A percentile compares a stretch with the other conserved stretches of the same genome.
Evolutionary conservation across 2,888 invertebrate genomes (phyloP).

Genomic region (Drosophila histrio): DNA sequence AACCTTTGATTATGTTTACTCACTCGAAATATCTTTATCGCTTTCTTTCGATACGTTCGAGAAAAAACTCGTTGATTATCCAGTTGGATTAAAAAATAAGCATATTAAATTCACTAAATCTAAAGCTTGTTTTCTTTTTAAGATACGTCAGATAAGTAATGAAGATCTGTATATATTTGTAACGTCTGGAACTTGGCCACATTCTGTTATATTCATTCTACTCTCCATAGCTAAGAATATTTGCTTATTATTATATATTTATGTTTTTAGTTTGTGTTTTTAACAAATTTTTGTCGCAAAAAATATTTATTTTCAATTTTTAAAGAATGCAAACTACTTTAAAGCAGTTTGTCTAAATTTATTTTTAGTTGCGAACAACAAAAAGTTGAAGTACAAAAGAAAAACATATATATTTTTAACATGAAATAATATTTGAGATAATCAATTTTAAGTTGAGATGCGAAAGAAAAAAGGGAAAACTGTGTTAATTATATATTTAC

Average conservation of each 20-base stretch:
- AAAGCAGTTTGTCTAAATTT: slow-evolving; percentile 19
- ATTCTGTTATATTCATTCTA: background rate
- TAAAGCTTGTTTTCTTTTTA: background rate
- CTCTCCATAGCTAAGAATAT: background rate
- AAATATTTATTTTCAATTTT: slow-evolving; percentile 10
- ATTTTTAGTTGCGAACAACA: slow-evolving; percentile 23
- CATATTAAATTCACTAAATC: background rate
- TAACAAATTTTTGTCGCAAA: slow-evolving; percentile 12
- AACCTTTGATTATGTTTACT: too few relatives aligned
- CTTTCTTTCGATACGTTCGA: background rate
- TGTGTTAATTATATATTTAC: slow-evolving; percentile 15
- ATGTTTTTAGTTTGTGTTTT: background rate
- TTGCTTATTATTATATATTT: background rate
- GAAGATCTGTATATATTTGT: background rate
- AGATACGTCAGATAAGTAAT: background rate
- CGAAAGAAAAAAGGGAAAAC: background rate
- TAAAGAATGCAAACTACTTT: slow-evolving; percentile 23
- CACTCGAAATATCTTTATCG: background rate
- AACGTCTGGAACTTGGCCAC: background rate
- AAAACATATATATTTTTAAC: slow-evolving; percentile 2
- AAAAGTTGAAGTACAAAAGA: slow-evolving; percentile 19
- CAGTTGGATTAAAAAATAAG: background rate
- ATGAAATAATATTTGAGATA: slow-evolving; percentile 1
- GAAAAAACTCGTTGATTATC: background rate
- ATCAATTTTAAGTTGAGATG: slow-evolving; percentile 12